Evolutionary conservation across 2,797 vertebrate species (phyloP).

Genomic region (Momotus momota): DNA sequence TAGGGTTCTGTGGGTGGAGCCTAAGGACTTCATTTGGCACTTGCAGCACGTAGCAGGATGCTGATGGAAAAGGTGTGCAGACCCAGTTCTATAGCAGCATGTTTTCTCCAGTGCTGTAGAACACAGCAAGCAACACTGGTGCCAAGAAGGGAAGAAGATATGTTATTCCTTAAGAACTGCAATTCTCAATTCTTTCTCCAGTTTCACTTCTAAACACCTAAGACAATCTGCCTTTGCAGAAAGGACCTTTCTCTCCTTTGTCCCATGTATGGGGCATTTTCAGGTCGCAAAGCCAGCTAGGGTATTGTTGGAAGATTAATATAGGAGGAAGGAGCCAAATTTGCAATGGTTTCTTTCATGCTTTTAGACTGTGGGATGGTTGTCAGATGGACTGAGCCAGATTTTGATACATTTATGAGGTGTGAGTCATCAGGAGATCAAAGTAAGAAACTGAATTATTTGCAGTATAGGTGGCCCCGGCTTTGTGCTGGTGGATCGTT

Average conservation of each 20-base stretch:
- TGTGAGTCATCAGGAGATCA: rapidly evolving
- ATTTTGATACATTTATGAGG: not conserved
- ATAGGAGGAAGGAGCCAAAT: not conserved
- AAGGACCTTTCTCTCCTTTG: not conserved
- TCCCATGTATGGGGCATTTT: not conserved
- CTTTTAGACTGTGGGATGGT: not conserved
- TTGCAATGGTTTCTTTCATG: not conserved
- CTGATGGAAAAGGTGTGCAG: not conserved
- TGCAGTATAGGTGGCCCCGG: not conserved
- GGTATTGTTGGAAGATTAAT: not conserved
- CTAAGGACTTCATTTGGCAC: not conserved
- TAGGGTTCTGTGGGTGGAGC: not conserved
- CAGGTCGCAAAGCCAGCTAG: not conserved
- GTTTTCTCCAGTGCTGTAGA: not conserved
- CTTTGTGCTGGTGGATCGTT: not conserved
- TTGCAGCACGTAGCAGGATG: not conserved
- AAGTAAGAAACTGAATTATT: not conserved
- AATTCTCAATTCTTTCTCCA: not conserved
- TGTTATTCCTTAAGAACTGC: not conserved
- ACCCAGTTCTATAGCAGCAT: not conserved
- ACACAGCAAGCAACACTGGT: not conserved
- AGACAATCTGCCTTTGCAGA: not conserved
- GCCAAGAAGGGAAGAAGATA: not conserved
- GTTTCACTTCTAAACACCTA: not conserved
- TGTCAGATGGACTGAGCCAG: not conserved